Evolutionary conservation across 2,797 vertebrate species (phyloP).

Genomic region (Coendou prehensilis): DNA sequence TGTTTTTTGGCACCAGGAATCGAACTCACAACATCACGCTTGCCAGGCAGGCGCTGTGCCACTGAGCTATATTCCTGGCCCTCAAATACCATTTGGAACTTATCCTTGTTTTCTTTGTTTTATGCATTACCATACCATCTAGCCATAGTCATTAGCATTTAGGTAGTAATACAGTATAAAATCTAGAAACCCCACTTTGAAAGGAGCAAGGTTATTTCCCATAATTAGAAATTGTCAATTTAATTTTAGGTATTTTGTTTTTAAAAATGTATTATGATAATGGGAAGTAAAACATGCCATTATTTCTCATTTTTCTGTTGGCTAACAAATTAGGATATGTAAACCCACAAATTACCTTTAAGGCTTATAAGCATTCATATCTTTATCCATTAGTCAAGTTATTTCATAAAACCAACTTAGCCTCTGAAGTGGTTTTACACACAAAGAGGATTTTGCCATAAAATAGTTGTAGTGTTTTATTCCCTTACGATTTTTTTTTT

Average conservation of each 20-base stretch:
- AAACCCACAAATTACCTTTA: slow-evolving; percentile 79
- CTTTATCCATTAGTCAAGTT: slow-evolving; percentile 78
- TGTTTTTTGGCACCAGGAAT: no score
- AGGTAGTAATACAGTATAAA: slow-evolving; percentile 66
- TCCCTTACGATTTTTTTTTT: slow-evolving; percentile 57
- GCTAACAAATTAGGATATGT: slow-evolving; percentile 77
- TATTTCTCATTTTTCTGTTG: slow-evolving; percentile 76
- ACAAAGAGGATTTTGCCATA: slow-evolving; percentile 80
- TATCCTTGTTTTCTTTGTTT: slow-evolving; percentile 66
- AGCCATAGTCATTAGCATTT: slow-evolving; percentile 24
- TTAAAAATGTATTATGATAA: slow-evolving; percentile 76
- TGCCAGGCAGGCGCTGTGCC: no score
- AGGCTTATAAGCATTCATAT: slow-evolving; percentile 75
- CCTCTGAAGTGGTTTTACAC: slow-evolving; percentile 71
- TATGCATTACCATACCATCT: not conserved
- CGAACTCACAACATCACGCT: no score
- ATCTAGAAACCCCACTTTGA: slow-evolving; percentile 66
- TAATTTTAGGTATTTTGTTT: slow-evolving; percentile 77
- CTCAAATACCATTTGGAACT: slow-evolving; percentile 42
- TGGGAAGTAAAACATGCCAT: slow-evolving; percentile 73
- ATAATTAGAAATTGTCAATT: slow-evolving; percentile 78
- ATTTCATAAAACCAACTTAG: slow-evolving; percentile 77
- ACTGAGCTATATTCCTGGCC: no score
- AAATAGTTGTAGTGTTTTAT: slow-evolving; percentile 73
- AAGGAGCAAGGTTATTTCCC: slow-evolving; percentile 68